Percentiles rank a stretch among this genome's conserved stretches.
These are phyloP conservation scores for Dryocosmus kuriphilus DNA, from an alignment of 2,888 invertebrate genomes.

Conservation along the genomic window DNA sequence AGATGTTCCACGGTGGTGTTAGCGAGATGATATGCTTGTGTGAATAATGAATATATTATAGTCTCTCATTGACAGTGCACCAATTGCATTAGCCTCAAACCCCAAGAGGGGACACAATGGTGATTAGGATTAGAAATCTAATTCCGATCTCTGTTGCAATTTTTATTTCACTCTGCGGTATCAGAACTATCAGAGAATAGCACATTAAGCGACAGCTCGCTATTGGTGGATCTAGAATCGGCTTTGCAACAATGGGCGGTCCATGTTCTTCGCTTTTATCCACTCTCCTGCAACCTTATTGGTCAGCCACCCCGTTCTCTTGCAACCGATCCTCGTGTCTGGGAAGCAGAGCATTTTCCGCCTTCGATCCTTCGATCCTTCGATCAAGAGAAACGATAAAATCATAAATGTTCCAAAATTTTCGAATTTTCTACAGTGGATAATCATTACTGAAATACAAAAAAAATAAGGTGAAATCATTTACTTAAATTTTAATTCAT, in stretches of 20 bases:
- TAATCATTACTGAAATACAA: no score
- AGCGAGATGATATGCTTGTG: slow-evolving; percentile 3
- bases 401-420: no score
- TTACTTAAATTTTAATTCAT: no score
- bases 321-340: slow-evolving; percentile 17
- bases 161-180: slow-evolving; percentile 52
- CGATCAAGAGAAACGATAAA: background rate
- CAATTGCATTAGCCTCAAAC: slow-evolving; percentile 3
- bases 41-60: slow-evolving; percentile 2
- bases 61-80: background rate
- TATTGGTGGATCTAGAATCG: slow-evolving; percentile 61
- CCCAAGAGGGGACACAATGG: slow-evolving; percentile 30
- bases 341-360: slow-evolving; percentile 27
- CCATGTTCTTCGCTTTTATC: slow-evolving; percentile 62
- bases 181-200: slow-evolving; percentile 48
- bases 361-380: background rate
- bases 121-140: slow-evolving; percentile 51
- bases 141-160: slow-evolving; percentile 52
- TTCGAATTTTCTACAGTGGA: background rate
- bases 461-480: no score
- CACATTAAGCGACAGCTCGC: slow-evolving; percentile 49
- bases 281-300: slow-evolving; percentile 64
- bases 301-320: slow-evolving; percentile 61
- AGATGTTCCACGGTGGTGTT: background rate
- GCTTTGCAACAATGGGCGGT: slow-evolving; percentile 64